Evolutionary conservation across 2,797 vertebrate species (phyloP).

Genomic region (Halcyon leucocephala): DNA sequence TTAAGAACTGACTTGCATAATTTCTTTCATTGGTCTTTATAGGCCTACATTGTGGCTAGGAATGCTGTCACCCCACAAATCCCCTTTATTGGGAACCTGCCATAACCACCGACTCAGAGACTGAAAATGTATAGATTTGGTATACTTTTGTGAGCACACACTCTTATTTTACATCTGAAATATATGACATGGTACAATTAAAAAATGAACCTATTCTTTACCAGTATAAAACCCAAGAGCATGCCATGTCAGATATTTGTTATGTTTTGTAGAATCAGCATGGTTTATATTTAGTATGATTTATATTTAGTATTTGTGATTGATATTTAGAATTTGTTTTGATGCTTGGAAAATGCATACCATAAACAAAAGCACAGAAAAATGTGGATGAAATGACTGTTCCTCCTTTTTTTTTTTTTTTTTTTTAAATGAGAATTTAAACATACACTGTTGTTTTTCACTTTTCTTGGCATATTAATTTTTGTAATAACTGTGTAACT

Average conservation of each 20-base stretch:
- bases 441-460: too few species aligned
- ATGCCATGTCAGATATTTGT: background rate
- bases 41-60: background rate
- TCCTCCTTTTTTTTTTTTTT: background rate
- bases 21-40: conserved; percentile 9
- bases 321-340: background rate
- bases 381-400: background rate
- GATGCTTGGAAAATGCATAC: background rate
- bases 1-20: conserved; percentile 5
- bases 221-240: background rate
- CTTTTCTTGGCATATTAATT: too few species aligned
- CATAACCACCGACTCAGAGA: background rate
- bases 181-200: background rate
- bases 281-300: background rate
- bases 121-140: background rate
- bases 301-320: background rate
- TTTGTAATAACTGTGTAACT: too few species aligned
- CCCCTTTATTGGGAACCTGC: background rate
- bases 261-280: background rate
- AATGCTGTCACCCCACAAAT: background rate
- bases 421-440: too few species aligned
- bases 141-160: background rate
- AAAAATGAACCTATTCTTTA: background rate
- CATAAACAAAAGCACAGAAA: background rate
- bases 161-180: background rate